Evolutionary conservation across 2,113 vertebrate genomes (phyloP), one percentile per base, ranked within the genome.

Genomic region (Bos indicus): DNA sequence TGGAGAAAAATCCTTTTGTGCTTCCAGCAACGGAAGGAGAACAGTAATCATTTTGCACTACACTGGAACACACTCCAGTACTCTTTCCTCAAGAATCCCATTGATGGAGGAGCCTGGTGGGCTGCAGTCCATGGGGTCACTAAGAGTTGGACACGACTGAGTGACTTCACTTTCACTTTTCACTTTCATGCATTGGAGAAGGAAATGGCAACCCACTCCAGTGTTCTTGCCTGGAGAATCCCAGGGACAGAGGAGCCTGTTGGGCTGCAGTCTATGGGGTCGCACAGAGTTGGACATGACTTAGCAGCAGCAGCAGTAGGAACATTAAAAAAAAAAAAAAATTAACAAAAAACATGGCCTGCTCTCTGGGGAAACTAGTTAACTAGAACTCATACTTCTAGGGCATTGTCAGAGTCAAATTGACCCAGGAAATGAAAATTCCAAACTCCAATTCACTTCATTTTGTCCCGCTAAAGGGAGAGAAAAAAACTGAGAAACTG

Each of bases 261-360:
- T 15, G 28, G 28, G 28, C 28, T 30, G 59, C 13, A 2, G 30
- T 62, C 13, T 15, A 15, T 30, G 59, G 59, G 59, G 59, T 7
- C 2, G 0, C 13, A 0, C 5, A 30, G 28, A 14, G 59, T 62
- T 3, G 13, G 28, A 15, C 59, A 62, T 2, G 1, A 62, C 28
- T 15, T 30, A 15, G 13, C 59, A 62, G 59, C 59, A 14, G 59
- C 59, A 60, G 28, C 59, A 30, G 28, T 6, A 60, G 46, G 30
- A 59, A 30, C 40, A 36, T 67, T 10, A 21, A 36, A 60, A 28
- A 25, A 57, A 23, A 25, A 8, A 21, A 21, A 60, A 33, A 60
- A 2, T n/a, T 28, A 60, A 59, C 25, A 62, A 30, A 33, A 26
- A 60, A 30, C 5, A 93, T 57, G 7, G 0, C 15, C 77, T 89